Percentiles rank a stretch among this genome's conserved stretches.
phyloP scores from a whole-genome alignment of 1,140 invertebrate species.

The Penaeus japonicus region DNA sequence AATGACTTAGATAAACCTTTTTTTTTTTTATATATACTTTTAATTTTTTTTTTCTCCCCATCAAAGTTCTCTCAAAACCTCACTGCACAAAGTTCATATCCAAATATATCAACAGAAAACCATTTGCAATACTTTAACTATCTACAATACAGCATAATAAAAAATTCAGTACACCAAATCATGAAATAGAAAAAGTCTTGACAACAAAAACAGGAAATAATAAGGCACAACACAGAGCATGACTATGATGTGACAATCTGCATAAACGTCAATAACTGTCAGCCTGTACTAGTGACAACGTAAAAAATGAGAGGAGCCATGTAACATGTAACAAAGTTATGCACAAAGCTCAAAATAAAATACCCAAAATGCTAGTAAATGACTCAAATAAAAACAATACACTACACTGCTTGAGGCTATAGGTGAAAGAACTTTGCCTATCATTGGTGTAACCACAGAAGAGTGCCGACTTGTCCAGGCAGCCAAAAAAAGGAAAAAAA shows the following conservation, averaged over 20 bases:
- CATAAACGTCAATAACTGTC: neutral
- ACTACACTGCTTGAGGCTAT: neutral
- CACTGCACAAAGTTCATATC: too few relatives aligned
- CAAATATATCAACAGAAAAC: too few relatives aligned
- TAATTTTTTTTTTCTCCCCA: too few relatives aligned
- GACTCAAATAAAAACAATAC: constrained; percentile 3
- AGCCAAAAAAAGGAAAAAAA: neutral
- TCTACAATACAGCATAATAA: neutral
- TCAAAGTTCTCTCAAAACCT: too few relatives aligned
- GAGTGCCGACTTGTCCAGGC: too few relatives aligned
- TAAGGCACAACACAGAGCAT: constrained; percentile 36
- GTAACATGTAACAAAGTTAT: constrained; percentile 31
- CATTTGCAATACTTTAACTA: too few relatives aligned
- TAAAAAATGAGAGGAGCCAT: constrained; percentile 21
- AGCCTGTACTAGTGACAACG: constrained; percentile 20
- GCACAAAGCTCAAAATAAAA: constrained; percentile 16
- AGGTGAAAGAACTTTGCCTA: too few relatives aligned
- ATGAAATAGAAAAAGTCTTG: neutral
- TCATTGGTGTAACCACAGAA: too few relatives aligned
- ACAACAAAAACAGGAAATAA: neutral
- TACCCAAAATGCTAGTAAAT: neutral
- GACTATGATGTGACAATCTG: constrained; percentile 18
- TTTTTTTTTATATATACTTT: too few relatives aligned
- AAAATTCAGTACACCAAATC: neutral
- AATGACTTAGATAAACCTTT: too few relatives aligned